Evolutionary conservation across 2,888 invertebrate genomes (phyloP), one percentile per base, ranked within the genome.

Genomic region (Melangyna quadrimaculata): DNA sequence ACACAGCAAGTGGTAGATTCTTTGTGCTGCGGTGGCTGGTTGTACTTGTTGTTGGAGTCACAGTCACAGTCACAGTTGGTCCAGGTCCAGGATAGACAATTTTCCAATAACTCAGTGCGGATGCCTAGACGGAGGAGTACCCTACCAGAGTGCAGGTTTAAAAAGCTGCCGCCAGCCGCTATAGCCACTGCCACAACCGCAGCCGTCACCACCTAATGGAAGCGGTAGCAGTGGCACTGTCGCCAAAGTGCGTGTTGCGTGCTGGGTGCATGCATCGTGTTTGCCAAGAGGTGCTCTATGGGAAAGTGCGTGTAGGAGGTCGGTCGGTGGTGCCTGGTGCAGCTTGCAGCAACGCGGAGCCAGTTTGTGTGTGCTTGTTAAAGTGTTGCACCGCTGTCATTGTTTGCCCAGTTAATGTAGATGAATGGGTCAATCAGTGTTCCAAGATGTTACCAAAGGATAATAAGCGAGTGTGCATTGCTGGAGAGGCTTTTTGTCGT

Each of bases 1-100:
- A 79, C 79, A 70, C 86, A 86, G 86, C 86, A 86, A 86, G 86
- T 86, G 79, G 84, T n/a, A n/a, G n/a, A n/a, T n/a, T n/a, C n/a
- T n/a, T n/a, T n/a, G n/a, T n/a, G n/a, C n/a, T n/a, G n/a, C n/a
- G n/a, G n/a, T n/a, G n/a, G n/a, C n/a, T n/a, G n/a, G n/a, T n/a
- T n/a, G n/a, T n/a, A n/a, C n/a, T n/a, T n/a, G n/a, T n/a, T n/a
- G n/a, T n/a, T n/a, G 9, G 27, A 27, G 0, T 29, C 55, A 7
- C 14, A 43, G 43, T 43, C 40, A n/a, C n/a, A 40, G 10, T n/a
- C 40, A n/a, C 1, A 37, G 40, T 17, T 2, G 55, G 22, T 22
- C 35, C 79, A 69, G 73, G 61, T 63, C 22, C 59, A 43, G 57
- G 59, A 57, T 72, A 45, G 72, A 69, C 80, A 86, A 86, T 86